Conservation (phyloP, 2,888 invertebrate species). For the Lucinisca nassula region DNA sequence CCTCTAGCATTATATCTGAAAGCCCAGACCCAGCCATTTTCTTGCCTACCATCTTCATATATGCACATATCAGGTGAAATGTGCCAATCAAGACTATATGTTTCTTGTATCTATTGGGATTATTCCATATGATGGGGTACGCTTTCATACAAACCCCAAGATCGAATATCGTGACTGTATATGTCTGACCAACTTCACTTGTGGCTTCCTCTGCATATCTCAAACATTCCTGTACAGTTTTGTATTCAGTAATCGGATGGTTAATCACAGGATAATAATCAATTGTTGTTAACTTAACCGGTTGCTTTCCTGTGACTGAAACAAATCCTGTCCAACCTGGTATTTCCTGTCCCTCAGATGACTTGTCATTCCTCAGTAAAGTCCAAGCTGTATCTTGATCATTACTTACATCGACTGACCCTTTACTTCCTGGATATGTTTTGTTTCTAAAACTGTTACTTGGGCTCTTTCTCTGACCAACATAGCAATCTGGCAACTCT, state of each 20-base stretch:
- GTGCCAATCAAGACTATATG: constrained; percentile 38
- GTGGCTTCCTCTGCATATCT: constrained; percentile 51
- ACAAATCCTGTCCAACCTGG: constrained; percentile 66
- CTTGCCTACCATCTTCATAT: constrained; percentile 47
- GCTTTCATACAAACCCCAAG: constrained; percentile 73
- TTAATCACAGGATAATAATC: constrained; percentile 72
- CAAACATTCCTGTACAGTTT: constrained; percentile 68
- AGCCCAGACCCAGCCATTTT: constrained; percentile 37
- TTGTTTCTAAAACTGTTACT: not conserved
- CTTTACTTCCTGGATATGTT: constrained; percentile 6
- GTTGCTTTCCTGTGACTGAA: constrained; percentile 56
- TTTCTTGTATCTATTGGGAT: constrained; percentile 18
- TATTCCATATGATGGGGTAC: constrained; percentile 57
- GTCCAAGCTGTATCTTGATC: not conserved
- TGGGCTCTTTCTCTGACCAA: constrained; percentile 42
- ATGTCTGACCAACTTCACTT: constrained; percentile 64
- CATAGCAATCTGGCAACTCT: constrained; percentile 47
- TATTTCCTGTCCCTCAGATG: too few species aligned
- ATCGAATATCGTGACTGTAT: constrained; percentile 6
- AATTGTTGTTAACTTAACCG: constrained; percentile 60
- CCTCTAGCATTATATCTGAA: constrained; percentile 3
- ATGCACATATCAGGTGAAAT: constrained; percentile 42
- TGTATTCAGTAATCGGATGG: constrained; percentile 36
- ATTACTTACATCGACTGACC: not conserved
- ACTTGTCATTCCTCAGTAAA: too few species aligned